A percentile compares a stretch with the other conserved stretches of the same genome.
Evolutionary conservation across 2,888 invertebrate genomes (phyloP).

Genomic region (Trileptium ribeirensis): DNA sequence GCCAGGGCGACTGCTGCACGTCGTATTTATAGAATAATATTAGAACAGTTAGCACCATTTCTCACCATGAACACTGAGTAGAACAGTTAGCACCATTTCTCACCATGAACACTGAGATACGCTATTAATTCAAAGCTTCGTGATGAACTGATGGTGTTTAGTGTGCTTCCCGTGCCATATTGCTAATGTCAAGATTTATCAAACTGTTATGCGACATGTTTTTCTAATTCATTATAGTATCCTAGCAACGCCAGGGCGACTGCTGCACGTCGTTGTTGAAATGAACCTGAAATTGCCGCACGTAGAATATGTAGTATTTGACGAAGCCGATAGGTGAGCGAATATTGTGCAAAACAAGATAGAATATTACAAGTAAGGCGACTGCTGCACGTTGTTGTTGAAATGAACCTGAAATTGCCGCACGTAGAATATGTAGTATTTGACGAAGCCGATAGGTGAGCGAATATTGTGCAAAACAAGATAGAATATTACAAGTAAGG

Average conservation of each 20-base stretch:
- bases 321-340: constrained; percentile 90
- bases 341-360: too few species aligned
- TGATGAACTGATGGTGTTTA: too few species aligned
- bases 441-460: constrained; percentile 90
- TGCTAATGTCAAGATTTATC: background rate
- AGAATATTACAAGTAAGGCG: too few species aligned
- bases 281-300: constrained; percentile 84
- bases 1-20: constrained; percentile 82
- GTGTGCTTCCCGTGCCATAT: constrained; percentile 38
- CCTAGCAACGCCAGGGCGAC: constrained; percentile 90
- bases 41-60: too few species aligned
- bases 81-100: too few species aligned
- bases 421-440: constrained; percentile 86
- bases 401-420: constrained; percentile 86
- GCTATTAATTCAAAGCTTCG: too few species aligned
- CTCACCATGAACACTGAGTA: too few species aligned
- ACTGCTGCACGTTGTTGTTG: constrained; percentile 81
- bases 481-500: too few species aligned
- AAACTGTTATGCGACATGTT: background rate
- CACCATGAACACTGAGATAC: too few species aligned
- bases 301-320: constrained; percentile 87
- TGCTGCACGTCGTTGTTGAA: constrained; percentile 87
- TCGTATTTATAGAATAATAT: too few species aligned
- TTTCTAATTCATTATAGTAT: too few species aligned
- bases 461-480: too few species aligned